Percentiles rank a stretch among this genome's conserved stretches.
Evolutionary conservation across 2,113 vertebrate species (phyloP).

Genomic region (Chaetura pelagica): DNA sequence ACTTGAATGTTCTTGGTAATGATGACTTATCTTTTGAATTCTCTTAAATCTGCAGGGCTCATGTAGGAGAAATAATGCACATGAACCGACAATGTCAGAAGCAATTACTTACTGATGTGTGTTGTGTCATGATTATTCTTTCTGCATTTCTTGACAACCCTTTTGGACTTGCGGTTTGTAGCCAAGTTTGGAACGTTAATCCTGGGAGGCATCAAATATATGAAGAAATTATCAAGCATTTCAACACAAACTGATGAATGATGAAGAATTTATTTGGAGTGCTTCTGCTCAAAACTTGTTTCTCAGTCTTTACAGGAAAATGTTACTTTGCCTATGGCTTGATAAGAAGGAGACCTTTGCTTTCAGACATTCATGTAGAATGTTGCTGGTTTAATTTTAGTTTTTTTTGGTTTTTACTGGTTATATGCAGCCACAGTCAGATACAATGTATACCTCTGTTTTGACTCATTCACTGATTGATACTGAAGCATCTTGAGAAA

Average conservation of each 20-base stretch:
- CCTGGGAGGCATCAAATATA: neutral
- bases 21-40: neutral
- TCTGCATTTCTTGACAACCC: conserved; percentile 11
- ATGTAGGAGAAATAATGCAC: neutral
- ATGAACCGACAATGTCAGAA: conserved; percentile 42
- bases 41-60: neutral
- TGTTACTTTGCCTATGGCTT: neutral
- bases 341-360: neutral
- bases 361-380: neutral
- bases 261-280: neutral
- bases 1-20: neutral
- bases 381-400: neutral
- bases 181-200: neutral
- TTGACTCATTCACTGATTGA: neutral
- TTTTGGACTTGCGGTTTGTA: conserved; percentile 9
- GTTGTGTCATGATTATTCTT: conserved; percentile 1
- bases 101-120: conserved; percentile 5
- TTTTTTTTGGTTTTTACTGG: rapidly evolving
- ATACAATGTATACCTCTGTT: neutral
- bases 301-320: neutral
- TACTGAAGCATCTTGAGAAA: neutral
- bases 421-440: neutral
- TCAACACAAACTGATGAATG: neutral
- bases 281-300: neutral
- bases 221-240: neutral